A percentile compares a stretch with the other conserved stretches of the same genome.
phyloP scores from a whole-genome alignment of 2,888 invertebrate species.

The Drosophila meridiana region DNA sequence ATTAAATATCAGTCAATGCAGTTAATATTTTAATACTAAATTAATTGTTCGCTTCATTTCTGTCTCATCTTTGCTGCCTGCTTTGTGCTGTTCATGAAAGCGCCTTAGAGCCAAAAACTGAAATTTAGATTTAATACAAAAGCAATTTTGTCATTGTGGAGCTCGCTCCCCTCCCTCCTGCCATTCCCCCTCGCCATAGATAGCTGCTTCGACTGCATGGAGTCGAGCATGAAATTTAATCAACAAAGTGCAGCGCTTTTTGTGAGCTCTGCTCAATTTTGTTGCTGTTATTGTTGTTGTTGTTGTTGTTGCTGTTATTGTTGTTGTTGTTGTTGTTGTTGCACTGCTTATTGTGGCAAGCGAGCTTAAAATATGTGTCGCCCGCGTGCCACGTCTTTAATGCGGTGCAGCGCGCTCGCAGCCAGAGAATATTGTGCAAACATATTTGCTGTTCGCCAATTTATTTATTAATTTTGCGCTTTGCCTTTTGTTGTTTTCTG shows the following conservation, averaged over 20 bases:
- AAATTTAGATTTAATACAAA: conserved; percentile 63
- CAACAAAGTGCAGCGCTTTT: conserved; percentile 75
- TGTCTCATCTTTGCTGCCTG: neutral
- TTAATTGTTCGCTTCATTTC: too few relatives aligned
- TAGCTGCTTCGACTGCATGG: conserved; percentile 38
- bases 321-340: conserved; percentile 31
- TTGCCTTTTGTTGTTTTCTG: neutral
- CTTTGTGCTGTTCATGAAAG: conserved; percentile 6
- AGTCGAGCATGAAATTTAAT: conserved; percentile 73
- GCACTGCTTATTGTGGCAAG: conserved; percentile 47
- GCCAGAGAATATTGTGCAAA: conserved; percentile 41
- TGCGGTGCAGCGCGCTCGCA: conserved; percentile 15
- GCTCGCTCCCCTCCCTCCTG: neutral
- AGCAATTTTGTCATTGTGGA: conserved; percentile 41
- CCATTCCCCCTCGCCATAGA: neutral
- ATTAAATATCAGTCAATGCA: neutral
- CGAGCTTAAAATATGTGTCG: conserved; percentile 70
- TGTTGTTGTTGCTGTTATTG: conserved; percentile 1
- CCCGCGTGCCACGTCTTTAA: conserved; percentile 61
- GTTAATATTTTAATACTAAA: neutral
- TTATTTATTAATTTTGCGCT: conserved; percentile 66
- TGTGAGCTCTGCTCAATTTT: conserved; percentile 40
- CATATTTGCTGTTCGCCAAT: conserved; percentile 54
- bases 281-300: conserved; percentile 21
- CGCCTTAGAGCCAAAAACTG: conserved; percentile 52